These are phyloP conservation scores for Rana temporaria DNA, from an alignment of 2,113 vertebrate genomes.

Conservation along the genomic window DNA sequence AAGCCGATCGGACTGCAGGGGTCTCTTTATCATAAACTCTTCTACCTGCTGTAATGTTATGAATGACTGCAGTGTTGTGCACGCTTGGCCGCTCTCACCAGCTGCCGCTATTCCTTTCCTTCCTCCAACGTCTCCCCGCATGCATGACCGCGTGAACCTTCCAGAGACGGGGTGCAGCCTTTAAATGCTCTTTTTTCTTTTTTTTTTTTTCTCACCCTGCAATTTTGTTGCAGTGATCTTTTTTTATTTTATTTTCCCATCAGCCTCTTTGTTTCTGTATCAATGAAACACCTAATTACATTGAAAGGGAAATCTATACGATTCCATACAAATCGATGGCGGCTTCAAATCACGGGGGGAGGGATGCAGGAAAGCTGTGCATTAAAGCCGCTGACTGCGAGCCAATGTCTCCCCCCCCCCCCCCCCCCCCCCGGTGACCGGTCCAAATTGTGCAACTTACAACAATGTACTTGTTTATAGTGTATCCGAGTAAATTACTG, in stretches of 20 bases:
- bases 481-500: too few species aligned
- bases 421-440: background rate
- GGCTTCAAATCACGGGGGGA: background rate
- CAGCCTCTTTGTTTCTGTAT: conserved; percentile 2
- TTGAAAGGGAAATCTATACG: conserved; percentile 20
- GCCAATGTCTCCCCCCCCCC: background rate
- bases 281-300: conserved; percentile 34
- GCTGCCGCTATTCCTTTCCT: background rate
- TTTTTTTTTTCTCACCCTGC: background rate
- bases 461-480: background rate
- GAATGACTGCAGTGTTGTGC: conserved; percentile 19
- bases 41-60: background rate
- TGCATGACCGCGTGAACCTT: background rate
- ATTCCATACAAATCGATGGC: conserved; percentile 12
- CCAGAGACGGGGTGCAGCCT: background rate
- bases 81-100: background rate
- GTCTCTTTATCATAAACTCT: conserved; percentile 8
- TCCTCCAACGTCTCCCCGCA: background rate
- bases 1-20: background rate
- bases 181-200: too few species aligned
- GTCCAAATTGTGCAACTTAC: background rate
- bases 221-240: background rate
- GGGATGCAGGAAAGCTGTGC: background rate
- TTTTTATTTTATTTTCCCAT: background rate
- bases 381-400: background rate